Evolutionary conservation across 2,888 invertebrate genomes (phyloP).

Genomic region (Oligia fasciuncula): DNA sequence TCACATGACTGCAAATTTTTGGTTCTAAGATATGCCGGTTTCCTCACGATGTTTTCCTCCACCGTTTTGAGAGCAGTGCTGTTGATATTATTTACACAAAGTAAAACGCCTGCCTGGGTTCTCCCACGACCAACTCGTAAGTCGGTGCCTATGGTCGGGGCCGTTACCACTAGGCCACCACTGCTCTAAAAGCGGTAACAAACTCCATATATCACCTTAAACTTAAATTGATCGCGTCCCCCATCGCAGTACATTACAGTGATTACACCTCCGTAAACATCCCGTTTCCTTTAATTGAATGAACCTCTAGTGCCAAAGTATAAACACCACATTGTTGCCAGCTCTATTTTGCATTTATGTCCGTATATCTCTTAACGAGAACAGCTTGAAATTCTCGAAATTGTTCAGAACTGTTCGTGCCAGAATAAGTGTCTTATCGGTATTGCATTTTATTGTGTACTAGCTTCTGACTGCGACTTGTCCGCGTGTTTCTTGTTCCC

Average conservation of each 20-base stretch:
- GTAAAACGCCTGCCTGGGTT: too few relatives aligned
- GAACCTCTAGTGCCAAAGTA: slow-evolving; percentile 1
- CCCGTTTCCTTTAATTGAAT: slow-evolving; percentile 48
- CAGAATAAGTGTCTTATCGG: not conserved
- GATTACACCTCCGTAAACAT: slow-evolving; percentile 25
- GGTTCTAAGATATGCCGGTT: too few relatives aligned
- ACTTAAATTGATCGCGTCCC: not conserved
- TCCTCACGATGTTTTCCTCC: too few relatives aligned
- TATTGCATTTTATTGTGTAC: not conserved
- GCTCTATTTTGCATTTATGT: slow-evolving; percentile 23
- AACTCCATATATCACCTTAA: not conserved
- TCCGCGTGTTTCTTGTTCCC: too few relatives aligned
- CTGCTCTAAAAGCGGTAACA: not conserved
- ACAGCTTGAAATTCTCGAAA: slow-evolving; percentile 18
- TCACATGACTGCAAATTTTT: too few relatives aligned
- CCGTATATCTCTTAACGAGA: slow-evolving; percentile 13
- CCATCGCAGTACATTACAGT: slow-evolving; percentile 18
- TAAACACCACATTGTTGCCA: slow-evolving; percentile 16
- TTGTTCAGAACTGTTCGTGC: slow-evolving; percentile 8
- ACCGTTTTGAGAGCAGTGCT: too few relatives aligned
- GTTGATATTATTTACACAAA: too few relatives aligned
- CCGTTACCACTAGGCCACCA: too few relatives aligned
- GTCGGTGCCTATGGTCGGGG: too few relatives aligned
- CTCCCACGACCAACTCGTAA: too few relatives aligned
- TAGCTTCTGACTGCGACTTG: too few relatives aligned